phyloP scores from a whole-genome alignment of 2,888 invertebrate species.

The Nomada ferruginata region DNA sequence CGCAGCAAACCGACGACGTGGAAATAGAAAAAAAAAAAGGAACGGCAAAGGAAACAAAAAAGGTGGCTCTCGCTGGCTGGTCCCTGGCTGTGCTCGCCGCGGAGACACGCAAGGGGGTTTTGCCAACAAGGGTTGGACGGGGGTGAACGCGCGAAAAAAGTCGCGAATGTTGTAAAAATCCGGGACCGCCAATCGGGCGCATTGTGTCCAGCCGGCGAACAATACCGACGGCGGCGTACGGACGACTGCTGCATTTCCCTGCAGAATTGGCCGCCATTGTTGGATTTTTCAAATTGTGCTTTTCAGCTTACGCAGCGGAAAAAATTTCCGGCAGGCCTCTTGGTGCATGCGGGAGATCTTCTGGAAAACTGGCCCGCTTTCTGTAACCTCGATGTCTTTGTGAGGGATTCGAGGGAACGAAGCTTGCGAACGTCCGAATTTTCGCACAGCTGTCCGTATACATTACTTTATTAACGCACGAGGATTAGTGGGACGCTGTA shows the following conservation, averaged over 20 bases:
- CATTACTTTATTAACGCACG: no score
- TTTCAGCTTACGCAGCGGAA: conserved; percentile 70
- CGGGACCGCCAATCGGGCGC: conserved; percentile 80
- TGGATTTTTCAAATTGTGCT: conserved; percentile 77
- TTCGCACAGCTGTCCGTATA: no score
- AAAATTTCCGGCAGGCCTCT: conserved; percentile 63
- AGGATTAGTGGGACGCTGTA: no score
- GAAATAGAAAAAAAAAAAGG: conserved; percentile 29
- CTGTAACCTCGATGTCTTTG: conserved; percentile 8
- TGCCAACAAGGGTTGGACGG: neutral
- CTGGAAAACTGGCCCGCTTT: neutral
- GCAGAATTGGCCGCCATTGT: conserved; percentile 78
- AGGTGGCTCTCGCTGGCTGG: conserved; percentile 55
- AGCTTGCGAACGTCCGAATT: no score
- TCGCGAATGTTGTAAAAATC: conserved; percentile 81
- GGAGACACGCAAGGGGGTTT: neutral
- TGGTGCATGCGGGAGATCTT: no score
- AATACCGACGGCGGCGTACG: conserved; percentile 74
- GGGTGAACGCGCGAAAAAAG: conserved; percentile 68
- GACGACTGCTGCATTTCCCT: conserved; percentile 74
- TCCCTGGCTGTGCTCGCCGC: conserved; percentile 15
- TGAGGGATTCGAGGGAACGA: no score
- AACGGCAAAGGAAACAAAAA: conserved; percentile 65
- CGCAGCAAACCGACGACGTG: conserved; percentile 59
- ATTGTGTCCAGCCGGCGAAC: conserved; percentile 80